These are phyloP conservation scores for Synaphobranchus kaupii DNA, from an alignment of 2,797 vertebrate species.

Conservation along the genomic window DNA sequence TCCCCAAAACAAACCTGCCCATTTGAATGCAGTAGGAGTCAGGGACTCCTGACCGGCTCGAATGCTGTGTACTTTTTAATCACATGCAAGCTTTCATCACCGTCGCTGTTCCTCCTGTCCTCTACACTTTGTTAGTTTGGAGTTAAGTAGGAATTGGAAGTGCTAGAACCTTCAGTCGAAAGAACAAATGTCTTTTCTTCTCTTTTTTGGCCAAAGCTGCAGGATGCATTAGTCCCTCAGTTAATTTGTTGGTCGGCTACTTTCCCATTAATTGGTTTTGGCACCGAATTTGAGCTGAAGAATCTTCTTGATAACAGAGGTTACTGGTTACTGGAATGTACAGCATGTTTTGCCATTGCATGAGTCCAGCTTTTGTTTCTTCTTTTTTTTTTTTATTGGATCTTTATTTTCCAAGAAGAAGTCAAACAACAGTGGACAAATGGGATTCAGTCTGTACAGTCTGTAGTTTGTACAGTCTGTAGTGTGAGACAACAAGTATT, in stretches of 20 bases:
- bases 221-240: background rate
- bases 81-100: constrained; percentile 45
- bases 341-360: background rate
- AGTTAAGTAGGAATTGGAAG: constrained; percentile 5
- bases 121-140: background rate
- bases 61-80: constrained; percentile 53
- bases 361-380: background rate
- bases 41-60: constrained; percentile 56
- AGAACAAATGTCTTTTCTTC: background rate
- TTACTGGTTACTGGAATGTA: background rate
- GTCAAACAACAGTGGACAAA: background rate
- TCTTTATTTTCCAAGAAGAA: background rate
- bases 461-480: too few relatives aligned
- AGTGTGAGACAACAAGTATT: background rate
- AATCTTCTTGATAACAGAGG: constrained; percentile 7
- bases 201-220: background rate
- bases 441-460: background rate
- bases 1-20: constrained; percentile 80
- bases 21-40: constrained; percentile 66
- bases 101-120: constrained; percentile 1
- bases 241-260: background rate
- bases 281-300: background rate
- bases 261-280: background rate
- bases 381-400: background rate
- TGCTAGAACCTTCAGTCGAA: background rate